Evolutionary conservation across 2,797 vertebrate species (phyloP).

Genomic region (Valencia hispanica): DNA sequence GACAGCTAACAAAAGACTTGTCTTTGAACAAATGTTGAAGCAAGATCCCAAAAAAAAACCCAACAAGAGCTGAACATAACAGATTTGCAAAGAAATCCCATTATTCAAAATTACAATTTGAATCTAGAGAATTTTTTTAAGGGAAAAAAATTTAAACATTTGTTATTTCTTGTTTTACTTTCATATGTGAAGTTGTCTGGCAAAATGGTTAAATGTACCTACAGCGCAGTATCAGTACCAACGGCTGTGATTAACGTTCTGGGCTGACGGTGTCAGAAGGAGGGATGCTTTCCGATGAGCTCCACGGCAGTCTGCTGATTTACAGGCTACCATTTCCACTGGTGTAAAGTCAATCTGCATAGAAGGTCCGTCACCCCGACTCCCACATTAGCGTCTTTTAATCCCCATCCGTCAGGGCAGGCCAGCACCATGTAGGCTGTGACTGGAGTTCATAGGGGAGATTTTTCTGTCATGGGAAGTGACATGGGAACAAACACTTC

Average conservation of each 20-base stretch:
- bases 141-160: not conserved
- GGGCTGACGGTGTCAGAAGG: constrained; percentile 81
- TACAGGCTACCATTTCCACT: constrained; percentile 88
- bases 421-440: constrained; percentile 41
- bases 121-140: not conserved
- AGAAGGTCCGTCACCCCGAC: constrained; percentile 88
- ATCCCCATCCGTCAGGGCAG: constrained; percentile 79
- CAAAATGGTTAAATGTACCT: constrained; percentile 70
- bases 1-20: constrained; percentile 68
- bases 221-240: constrained; percentile 44
- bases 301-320: constrained; percentile 80
- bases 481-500: constrained; percentile 16
- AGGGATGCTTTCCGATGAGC: constrained; percentile 79
- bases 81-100: constrained; percentile 44
- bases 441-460: constrained; percentile 52
- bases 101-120: constrained; percentile 45
- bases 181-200: constrained; percentile 25
- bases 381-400: constrained; percentile 83
- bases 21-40: constrained; percentile 44
- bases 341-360: constrained; percentile 87
- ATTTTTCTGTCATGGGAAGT: constrained; percentile 34
- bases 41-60: constrained; percentile 56
- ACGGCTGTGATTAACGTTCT: constrained; percentile 76
- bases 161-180: not conserved
- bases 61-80: constrained; percentile 45